Evolutionary conservation across 2,797 vertebrate species (phyloP).

Genomic region (Gobio occitaniae): DNA sequence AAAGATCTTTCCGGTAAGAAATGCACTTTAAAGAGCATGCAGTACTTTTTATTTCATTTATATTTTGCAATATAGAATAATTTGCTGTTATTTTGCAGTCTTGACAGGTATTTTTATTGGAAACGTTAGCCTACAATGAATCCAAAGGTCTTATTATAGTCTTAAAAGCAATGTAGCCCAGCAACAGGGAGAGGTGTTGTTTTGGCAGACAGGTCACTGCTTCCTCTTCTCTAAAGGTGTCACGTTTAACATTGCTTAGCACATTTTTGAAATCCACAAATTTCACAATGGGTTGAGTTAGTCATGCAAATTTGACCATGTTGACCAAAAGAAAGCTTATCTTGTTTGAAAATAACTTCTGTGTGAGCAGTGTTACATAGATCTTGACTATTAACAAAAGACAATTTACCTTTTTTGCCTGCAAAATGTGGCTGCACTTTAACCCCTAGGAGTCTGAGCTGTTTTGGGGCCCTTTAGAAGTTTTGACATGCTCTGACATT

Average conservation of each 20-base stretch:
- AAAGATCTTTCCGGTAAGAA: constrained; percentile 26
- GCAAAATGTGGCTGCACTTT: not conserved
- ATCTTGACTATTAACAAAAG: not conserved
- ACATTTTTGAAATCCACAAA: no score
- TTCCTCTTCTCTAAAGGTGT: not conserved
- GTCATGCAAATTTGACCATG: no score
- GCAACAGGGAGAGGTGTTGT: not conserved
- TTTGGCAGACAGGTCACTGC: constrained; percentile 7
- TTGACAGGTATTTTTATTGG: constrained; percentile 6
- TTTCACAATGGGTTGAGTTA: no score
- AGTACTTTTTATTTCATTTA: constrained; percentile 13
- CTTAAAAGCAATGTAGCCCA: not conserved
- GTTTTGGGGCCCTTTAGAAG: no score
- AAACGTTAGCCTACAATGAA: constrained; percentile 11
- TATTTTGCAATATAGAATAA: not conserved
- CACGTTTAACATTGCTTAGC: no score
- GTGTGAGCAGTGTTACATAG: not conserved
- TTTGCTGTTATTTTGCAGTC: not conserved
- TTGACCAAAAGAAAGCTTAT: not conserved
- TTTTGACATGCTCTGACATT: no score
- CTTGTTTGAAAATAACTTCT: not conserved
- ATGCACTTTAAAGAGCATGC: not conserved
- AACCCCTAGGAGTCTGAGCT: not conserved
- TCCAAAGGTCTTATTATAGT: constrained; percentile 8
- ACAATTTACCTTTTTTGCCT: not conserved